phyloP scores from a whole-genome alignment of 2,797 vertebrate genomes.

The Rhinatrema bivittatum region DNA sequence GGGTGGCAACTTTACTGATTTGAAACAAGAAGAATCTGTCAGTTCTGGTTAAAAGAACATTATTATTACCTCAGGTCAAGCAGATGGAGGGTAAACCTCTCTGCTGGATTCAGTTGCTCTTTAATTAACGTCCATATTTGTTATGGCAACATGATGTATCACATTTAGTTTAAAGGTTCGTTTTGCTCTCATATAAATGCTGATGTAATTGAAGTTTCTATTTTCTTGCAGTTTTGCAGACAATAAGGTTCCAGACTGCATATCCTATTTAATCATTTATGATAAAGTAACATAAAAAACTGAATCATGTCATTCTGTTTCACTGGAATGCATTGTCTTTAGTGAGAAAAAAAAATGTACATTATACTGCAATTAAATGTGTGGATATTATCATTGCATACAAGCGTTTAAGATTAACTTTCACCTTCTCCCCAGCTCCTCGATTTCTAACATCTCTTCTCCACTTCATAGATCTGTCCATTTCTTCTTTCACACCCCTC shows the following conservation, averaged over 20 bases:
- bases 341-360: too few relatives aligned
- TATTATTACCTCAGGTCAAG: constrained; percentile 70
- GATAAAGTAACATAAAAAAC: neutral
- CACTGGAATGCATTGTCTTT: too few relatives aligned
- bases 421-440: too few relatives aligned
- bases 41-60: constrained; percentile 57
- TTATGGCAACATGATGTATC: constrained; percentile 67
- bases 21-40: constrained; percentile 61
- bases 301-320: too few relatives aligned
- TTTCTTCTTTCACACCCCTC: too few relatives aligned
- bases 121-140: constrained; percentile 74
- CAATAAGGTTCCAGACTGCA: neutral
- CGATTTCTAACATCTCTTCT: too few relatives aligned
- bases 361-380: too few relatives aligned
- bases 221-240: constrained; percentile 5
- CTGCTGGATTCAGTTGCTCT: constrained; percentile 62
- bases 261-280: constrained; percentile 1
- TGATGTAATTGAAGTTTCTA: constrained; percentile 28
- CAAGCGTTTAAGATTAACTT: too few relatives aligned
- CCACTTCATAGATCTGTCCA: too few relatives aligned
- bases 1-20: constrained; percentile 42
- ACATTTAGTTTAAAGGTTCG: constrained; percentile 37
- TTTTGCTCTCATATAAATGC: constrained; percentile 24
- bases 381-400: too few relatives aligned
- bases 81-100: constrained; percentile 69